A percentile compares a stretch with the other conserved stretches of the same genome.
These are phyloP conservation scores for Amphipyra tragopoginis DNA, from an alignment of 2,888 invertebrate species.

Conservation along the genomic window DNA sequence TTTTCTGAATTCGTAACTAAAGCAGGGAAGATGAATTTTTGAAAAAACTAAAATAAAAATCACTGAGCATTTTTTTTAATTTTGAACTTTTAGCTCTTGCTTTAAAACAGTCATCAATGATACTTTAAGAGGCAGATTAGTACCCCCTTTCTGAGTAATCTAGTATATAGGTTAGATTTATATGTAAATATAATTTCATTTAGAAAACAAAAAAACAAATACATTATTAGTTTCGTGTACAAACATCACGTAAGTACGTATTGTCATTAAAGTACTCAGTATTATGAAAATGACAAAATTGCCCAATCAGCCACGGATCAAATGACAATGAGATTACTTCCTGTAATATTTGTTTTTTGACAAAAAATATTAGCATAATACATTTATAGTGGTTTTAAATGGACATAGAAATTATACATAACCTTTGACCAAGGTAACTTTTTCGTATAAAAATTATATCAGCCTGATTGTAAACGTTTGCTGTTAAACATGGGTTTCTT, in stretches of 20 bases:
- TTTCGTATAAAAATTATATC: too few relatives aligned
- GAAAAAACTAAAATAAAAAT: too few relatives aligned
- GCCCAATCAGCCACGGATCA: slow-evolving; percentile 56
- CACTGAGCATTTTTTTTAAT: too few relatives aligned
- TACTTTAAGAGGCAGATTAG: too few relatives aligned
- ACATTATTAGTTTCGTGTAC: neutral
- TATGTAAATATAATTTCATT: neutral
- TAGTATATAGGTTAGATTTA: too few relatives aligned
- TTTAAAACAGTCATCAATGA: too few relatives aligned
- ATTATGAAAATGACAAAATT: slow-evolving; percentile 54
- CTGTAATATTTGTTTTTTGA: slow-evolving; percentile 37
- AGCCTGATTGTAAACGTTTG: too few relatives aligned
- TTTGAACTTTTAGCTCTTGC: too few relatives aligned
- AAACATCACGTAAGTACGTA: slow-evolving; percentile 17
- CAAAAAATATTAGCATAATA: slow-evolving; percentile 37
- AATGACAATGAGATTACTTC: slow-evolving; percentile 60
- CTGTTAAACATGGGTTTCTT: too few relatives aligned
- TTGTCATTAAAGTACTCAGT: slow-evolving; percentile 44
- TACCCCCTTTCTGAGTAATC: too few relatives aligned
- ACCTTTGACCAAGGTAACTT: slow-evolving; percentile 7
- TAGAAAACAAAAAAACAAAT: slow-evolving; percentile 8
- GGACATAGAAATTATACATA: slow-evolving; percentile 9
- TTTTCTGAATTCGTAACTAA: too few relatives aligned
- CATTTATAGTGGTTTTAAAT: slow-evolving; percentile 25
- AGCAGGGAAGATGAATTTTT: too few relatives aligned